Conservation (phyloP, 2,797 vertebrate species). For the Anabacerthia variegaticeps region DNA sequence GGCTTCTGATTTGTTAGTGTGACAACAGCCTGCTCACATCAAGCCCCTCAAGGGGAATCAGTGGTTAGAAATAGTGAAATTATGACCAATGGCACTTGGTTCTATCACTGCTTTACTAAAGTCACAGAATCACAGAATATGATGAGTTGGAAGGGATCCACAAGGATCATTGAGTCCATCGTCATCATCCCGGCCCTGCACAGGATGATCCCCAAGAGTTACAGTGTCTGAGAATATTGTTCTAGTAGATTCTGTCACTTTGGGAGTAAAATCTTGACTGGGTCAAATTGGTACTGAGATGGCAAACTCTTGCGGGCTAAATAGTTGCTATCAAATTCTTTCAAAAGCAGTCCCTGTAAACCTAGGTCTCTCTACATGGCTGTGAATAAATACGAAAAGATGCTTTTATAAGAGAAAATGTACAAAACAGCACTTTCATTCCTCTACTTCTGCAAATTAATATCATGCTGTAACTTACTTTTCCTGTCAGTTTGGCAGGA, state of each 20-base stretch:
- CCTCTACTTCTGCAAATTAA: background rate
- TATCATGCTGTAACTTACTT: background rate
- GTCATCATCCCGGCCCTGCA: too few relatives aligned
- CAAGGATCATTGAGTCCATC: background rate
- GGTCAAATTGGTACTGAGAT: background rate
- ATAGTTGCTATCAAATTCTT: background rate
- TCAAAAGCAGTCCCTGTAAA: background rate
- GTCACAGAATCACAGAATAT: background rate
- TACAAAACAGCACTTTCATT: background rate
- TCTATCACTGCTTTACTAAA: background rate
- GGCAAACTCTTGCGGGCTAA: background rate
- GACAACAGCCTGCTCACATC: background rate
- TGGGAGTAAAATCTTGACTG: background rate
- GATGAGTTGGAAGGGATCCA: background rate
- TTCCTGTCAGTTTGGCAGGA: conserved; percentile 11
- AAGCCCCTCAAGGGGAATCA: background rate
- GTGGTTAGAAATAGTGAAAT: background rate
- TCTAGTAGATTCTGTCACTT: background rate
- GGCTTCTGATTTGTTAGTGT: background rate
- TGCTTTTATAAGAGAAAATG: background rate
- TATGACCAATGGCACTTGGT: background rate
- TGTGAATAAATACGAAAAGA: background rate
- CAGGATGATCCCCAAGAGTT: background rate
- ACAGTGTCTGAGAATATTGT: background rate
- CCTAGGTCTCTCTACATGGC: background rate